Conservation (phyloP, 2,888 invertebrate genomes). For the Aethes cnicana region DNA sequence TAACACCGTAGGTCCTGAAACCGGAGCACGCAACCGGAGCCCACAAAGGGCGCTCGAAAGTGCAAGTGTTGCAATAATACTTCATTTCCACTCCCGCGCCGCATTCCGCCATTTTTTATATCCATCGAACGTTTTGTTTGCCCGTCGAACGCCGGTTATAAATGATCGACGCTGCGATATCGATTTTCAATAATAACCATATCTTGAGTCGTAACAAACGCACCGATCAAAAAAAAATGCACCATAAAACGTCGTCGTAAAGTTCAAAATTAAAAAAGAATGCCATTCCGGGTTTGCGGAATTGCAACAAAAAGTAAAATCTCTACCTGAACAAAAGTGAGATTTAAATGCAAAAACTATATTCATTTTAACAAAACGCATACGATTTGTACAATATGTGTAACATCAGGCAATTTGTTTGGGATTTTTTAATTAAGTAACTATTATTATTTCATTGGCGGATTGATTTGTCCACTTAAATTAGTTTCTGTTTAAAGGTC, state of each 20-base stretch:
- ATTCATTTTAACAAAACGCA: constrained; percentile 42
- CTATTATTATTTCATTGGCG: no score
- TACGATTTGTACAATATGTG: constrained; percentile 19
- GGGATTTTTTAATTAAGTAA: constrained; percentile 5
- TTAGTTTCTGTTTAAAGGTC: no score
- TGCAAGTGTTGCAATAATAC: constrained; percentile 81
- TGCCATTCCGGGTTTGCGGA: neutral
- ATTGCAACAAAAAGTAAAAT: constrained; percentile 41
- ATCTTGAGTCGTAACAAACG: constrained; percentile 39
- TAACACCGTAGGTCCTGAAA: constrained; percentile 17
- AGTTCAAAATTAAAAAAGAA: constrained; percentile 11
- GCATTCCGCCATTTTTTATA: constrained; percentile 70
- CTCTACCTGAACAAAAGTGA: constrained; percentile 64
- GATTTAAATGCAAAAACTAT: constrained; percentile 51
- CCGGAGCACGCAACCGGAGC: constrained; percentile 48
- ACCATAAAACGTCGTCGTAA: constrained; percentile 34
- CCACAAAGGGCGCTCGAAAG: constrained; percentile 68
- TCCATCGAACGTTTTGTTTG: constrained; percentile 66
- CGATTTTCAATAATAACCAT: constrained; percentile 59
- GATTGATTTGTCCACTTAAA: no score
- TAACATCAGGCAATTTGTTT: constrained; percentile 15
- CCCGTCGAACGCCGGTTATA: constrained; percentile 75
- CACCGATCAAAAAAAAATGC: constrained; percentile 27
- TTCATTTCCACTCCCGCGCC: constrained; percentile 70
- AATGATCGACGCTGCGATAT: constrained; percentile 79